Evolutionary conservation across 2,113 vertebrate species (phyloP).

Genomic region (Natator depressus): DNA sequence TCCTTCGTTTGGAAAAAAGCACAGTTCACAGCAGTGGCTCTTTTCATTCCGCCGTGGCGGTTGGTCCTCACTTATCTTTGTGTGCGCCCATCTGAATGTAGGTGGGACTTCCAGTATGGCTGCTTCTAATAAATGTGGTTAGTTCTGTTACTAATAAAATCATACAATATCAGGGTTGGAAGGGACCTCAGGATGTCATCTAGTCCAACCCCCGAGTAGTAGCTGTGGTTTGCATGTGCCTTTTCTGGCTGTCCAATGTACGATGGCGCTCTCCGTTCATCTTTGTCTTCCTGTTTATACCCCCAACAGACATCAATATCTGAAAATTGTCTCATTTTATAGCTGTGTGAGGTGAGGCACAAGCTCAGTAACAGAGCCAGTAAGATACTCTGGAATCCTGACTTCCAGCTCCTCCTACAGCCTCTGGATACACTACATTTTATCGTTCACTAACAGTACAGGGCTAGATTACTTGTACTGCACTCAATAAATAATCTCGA

Average conservation of each 20-base stretch:
- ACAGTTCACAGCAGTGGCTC: rapidly evolving
- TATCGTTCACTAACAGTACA: too few species aligned
- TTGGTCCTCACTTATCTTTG: neutral
- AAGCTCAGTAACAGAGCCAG: neutral
- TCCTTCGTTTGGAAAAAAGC: neutral
- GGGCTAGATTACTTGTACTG: neutral
- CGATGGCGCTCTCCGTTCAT: neutral
- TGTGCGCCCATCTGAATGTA: neutral
- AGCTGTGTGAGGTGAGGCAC: neutral
- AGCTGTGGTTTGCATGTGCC: neutral
- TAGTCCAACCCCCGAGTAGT: too few species aligned
- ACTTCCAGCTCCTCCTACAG: neutral
- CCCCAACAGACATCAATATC: neutral
- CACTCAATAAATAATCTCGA: neutral
- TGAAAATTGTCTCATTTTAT: neutral
- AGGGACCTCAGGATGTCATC: too few species aligned
- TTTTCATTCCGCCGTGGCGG: neutral
- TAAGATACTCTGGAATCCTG: neutral
- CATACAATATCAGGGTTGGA: too few species aligned
- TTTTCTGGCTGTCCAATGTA: neutral
- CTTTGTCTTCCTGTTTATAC: neutral
- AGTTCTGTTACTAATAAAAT: neutral
- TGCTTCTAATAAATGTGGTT: neutral
- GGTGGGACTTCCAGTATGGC: rapidly evolving
- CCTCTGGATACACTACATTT: neutral